Evolutionary conservation across 2,113 vertebrate genomes (phyloP).

Genomic region (Cacatua alba): DNA sequence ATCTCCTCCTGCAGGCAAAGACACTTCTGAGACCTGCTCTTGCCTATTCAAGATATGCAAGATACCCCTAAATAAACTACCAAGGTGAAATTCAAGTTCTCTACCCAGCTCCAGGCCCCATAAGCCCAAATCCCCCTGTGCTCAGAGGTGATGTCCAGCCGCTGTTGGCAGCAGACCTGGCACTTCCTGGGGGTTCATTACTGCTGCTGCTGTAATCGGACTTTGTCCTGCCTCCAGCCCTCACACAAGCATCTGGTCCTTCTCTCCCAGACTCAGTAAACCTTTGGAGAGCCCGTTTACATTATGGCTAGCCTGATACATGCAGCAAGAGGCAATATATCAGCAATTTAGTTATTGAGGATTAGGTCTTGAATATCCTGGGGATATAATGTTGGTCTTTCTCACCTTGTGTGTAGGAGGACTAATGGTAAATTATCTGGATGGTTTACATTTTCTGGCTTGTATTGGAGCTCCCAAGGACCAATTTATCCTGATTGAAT

Average conservation of each 20-base stretch:
- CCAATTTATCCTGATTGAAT: conserved; percentile 70
- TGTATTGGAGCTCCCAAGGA: conserved; percentile 54
- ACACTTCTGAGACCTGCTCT: not conserved
- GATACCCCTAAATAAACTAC: not conserved
- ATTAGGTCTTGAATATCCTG: conserved; percentile 49
- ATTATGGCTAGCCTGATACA: conserved; percentile 20
- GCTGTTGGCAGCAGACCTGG: not conserved
- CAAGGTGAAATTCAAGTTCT: not conserved
- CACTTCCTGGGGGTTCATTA: not conserved
- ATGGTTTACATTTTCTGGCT: conserved; percentile 76
- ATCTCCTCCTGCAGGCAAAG: not conserved
- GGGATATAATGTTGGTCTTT: conserved; percentile 45
- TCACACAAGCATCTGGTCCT: conserved; percentile 48
- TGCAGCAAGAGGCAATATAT: conserved; percentile 59
- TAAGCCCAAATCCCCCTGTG: not conserved
- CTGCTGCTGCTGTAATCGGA: not conserved
- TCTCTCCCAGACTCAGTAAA: conserved; percentile 55
- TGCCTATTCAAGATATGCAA: not conserved
- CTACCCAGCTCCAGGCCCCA: not conserved
- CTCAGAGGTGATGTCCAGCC: not conserved
- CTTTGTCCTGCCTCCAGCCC: conserved; percentile 4
- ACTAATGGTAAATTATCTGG: conserved; percentile 64
- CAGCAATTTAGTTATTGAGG: conserved; percentile 55
- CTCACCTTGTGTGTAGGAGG: conserved; percentile 60
- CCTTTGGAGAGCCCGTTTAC: conserved; percentile 64